Conservation (phyloP, 2,113 vertebrate species). For the Actenoides hombroni region DNA sequence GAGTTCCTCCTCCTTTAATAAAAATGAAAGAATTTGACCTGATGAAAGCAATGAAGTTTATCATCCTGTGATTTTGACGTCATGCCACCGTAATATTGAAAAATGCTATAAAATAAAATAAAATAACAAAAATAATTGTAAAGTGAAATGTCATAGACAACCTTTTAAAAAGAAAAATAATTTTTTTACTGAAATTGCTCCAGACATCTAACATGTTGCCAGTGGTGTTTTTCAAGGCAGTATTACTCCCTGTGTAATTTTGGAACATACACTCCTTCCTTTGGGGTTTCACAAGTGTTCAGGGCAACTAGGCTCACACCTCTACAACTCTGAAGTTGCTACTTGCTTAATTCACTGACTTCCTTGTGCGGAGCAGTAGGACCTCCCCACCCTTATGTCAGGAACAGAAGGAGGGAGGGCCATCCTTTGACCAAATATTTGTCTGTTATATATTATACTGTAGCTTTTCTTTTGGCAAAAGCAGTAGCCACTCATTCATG, state of each 20-base stretch:
- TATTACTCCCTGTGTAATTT: not conserved
- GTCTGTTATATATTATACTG: not conserved
- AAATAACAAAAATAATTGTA: not conserved
- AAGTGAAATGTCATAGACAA: not conserved
- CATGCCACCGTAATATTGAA: not conserved
- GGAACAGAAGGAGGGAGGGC: not conserved
- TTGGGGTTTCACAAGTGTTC: not conserved
- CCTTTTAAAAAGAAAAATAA: not conserved
- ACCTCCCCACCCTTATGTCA: not conserved
- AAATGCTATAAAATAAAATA: not conserved
- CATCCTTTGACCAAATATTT: not conserved
- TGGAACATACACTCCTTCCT: not conserved
- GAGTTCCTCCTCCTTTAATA: not conserved
- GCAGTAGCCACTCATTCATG: not conserved
- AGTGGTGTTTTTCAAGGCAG: not conserved
- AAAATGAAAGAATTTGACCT: not conserved
- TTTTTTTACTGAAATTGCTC: not conserved
- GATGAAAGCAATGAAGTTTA: not conserved
- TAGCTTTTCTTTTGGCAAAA: not conserved
- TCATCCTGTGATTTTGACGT: not conserved
- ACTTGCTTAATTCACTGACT: not conserved
- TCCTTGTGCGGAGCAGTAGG: not conserved
- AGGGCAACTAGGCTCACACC: not conserved
- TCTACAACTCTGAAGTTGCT: not conserved
- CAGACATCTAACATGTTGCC: not conserved